Percentiles rank a stretch among this genome's conserved stretches.
Conservation (phyloP, 2,113 vertebrate species). For the Stomatorhinus ivindoensis region DNA sequence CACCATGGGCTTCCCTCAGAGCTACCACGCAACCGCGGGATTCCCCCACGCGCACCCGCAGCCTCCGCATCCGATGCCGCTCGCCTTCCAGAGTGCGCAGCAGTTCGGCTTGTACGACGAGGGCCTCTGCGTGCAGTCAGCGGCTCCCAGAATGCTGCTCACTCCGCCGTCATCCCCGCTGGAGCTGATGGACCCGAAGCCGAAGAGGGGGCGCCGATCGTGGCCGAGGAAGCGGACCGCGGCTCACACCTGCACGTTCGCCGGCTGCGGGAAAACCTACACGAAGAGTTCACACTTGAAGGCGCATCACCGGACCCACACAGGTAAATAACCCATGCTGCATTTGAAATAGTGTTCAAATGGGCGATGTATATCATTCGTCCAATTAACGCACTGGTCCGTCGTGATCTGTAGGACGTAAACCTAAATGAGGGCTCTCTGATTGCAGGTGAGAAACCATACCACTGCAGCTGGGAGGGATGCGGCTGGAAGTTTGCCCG, state of each 20-base stretch:
- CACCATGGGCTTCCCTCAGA: constrained; percentile 60
- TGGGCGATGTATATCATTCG: neutral
- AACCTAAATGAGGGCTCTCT: neutral
- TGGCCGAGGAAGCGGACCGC: constrained; percentile 92
- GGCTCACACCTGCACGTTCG: constrained; percentile 86
- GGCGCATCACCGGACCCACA: constrained; percentile 92
- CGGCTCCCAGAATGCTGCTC: constrained; percentile 69
- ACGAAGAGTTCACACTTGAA: constrained; percentile 97
- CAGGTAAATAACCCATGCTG: constrained; percentile 63
- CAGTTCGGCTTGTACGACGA: constrained; percentile 77
- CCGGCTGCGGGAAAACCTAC: constrained; percentile 91
- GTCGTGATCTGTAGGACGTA: neutral
- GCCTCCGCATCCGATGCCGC: constrained; percentile 44
- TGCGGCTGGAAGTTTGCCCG: constrained; percentile 98
- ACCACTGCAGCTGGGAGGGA: constrained; percentile 97
- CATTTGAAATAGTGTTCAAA: neutral
- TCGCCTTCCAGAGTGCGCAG: constrained; percentile 62
- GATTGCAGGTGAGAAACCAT: constrained; percentile 86
- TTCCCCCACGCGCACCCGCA: constrained; percentile 50
- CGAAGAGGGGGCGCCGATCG: constrained; percentile 83
- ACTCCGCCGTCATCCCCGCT: constrained; percentile 91
- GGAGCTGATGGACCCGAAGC: constrained; percentile 83
- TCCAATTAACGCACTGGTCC: neutral
- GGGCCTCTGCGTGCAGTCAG: constrained; percentile 61
- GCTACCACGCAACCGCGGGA: constrained; percentile 53